These are phyloP conservation scores for Lophius piscatorius DNA, from an alignment of 2,113 vertebrate species.

Conservation along the genomic window DNA sequence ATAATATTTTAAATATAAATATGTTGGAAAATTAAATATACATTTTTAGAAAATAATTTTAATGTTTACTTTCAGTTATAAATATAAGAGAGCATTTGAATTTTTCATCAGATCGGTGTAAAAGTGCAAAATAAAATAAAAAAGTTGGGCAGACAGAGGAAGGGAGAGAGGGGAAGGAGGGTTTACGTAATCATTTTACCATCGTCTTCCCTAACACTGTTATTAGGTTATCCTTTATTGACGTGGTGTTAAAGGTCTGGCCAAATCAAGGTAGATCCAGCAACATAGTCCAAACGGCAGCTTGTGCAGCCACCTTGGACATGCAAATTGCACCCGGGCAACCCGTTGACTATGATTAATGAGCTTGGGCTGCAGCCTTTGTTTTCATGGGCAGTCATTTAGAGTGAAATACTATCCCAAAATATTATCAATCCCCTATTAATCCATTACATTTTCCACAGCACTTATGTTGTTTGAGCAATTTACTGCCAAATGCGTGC, in stretches of 20 bases:
- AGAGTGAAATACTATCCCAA: conserved; percentile 99
- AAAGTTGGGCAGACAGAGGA: conserved; percentile 47
- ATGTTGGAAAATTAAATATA: not conserved
- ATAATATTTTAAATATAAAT: not conserved
- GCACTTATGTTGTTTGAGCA: conserved; percentile 94
- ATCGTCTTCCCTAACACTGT: conserved; percentile 70
- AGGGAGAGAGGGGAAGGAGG: conserved; percentile 3
- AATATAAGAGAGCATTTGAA: conserved; percentile 1
- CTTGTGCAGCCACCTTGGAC: conserved; percentile 95
- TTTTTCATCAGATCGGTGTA: conserved; percentile 57
- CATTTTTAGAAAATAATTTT: not conserved
- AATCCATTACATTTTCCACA: conserved; percentile 96
- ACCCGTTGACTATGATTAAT: conserved; percentile 99
- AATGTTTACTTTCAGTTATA: conserved; percentile 17
- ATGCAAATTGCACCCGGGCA: conserved; percentile 97
- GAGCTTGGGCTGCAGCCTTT: conserved; percentile 96
- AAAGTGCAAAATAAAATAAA: conserved; percentile 69
- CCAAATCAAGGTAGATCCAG: conserved; percentile 84
- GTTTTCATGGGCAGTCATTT: conserved; percentile 96
- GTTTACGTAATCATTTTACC: conserved; percentile 56
- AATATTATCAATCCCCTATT: conserved; percentile 99
- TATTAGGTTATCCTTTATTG: conserved; percentile 81
- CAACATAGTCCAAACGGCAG: conserved; percentile 86
- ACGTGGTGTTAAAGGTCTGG: conserved; percentile 76
- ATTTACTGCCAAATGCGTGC: conserved; percentile 89